Evolutionary conservation across 2,888 invertebrate species (phyloP).

Genomic region (Tipula unca): DNA sequence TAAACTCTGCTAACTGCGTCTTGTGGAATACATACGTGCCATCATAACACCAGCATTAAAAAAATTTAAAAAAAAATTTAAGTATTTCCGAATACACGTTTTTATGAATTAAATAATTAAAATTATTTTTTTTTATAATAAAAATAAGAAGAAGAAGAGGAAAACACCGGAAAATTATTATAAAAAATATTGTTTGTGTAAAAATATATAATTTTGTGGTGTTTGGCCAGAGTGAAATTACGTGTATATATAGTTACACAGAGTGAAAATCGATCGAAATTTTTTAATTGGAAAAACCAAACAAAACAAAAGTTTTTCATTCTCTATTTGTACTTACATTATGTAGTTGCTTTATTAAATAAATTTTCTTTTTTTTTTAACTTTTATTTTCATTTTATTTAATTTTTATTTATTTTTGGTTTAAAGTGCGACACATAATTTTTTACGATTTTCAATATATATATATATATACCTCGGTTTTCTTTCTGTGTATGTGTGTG

Average conservation of each 20-base stretch:
- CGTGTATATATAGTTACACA: not conserved
- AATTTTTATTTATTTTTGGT: not conserved
- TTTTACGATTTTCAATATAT: not conserved
- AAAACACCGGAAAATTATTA: not conserved
- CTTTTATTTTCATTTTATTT: not conserved
- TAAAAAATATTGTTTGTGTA: not conserved
- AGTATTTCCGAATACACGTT: not conserved
- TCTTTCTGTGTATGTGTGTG: not conserved
- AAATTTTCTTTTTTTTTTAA: not conserved
- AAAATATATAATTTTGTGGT: not conserved
- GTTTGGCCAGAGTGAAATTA: not conserved
- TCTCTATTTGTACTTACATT: not conserved
- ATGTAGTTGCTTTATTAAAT: conserved; percentile 8
- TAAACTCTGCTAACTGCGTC: not conserved
- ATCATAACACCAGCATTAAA: not conserved
- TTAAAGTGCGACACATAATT: not conserved
- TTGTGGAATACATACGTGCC: not conserved
- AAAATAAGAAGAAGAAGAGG: not conserved
- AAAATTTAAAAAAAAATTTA: not conserved
- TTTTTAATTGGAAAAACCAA: conserved; percentile 8
- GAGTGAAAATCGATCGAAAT: not conserved
- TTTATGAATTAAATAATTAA: not conserved
- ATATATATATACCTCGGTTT: not conserved
- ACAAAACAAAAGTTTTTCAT: not conserved
- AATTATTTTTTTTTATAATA: not conserved